A percentile compares a stretch with the other conserved stretches of the same genome.
Evolutionary conservation across 1,140 invertebrate species (phyloP).

Genomic region (Babylonia areolata): DNA sequence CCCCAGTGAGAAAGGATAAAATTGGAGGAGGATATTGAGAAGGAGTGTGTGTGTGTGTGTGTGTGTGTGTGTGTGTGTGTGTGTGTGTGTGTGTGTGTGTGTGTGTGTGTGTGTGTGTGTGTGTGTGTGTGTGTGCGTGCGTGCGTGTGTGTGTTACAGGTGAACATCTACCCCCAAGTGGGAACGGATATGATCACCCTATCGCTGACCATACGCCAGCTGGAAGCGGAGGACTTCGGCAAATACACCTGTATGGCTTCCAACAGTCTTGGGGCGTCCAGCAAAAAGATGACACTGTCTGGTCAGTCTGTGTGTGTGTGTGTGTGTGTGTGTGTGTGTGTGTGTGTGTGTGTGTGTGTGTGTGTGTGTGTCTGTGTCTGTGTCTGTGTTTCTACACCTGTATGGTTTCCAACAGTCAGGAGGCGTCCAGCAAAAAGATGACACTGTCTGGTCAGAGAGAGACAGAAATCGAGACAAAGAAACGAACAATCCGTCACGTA

Average conservation of each 20-base stretch:
- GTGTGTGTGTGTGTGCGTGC: background rate
- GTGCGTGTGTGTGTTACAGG: background rate
- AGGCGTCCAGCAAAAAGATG: too few relatives aligned
- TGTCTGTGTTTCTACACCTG: background rate
- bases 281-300: constrained; percentile 89
- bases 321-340: background rate
- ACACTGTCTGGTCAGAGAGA: too few relatives aligned
- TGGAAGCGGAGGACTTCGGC: constrained; percentile 87
- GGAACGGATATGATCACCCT: constrained; percentile 88
- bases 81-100: background rate
- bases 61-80: constrained; percentile 1
- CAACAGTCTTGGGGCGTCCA: constrained; percentile 90
- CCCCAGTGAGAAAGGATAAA: background rate
- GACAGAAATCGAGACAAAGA: too few relatives aligned
- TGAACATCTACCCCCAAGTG: constrained; percentile 21
- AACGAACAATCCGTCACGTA: too few relatives aligned
- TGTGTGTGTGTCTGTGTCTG: background rate
- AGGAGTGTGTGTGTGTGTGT: background rate
- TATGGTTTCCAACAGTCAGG: too few relatives aligned
- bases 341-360: background rate
- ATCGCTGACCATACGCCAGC: constrained; percentile 87
- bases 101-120: too few relatives aligned
- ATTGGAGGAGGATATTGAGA: background rate
- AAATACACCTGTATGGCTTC: constrained; percentile 93
- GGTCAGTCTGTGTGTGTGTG: constrained; percentile 79